These are phyloP conservation scores for Hyperopisus bebe DNA, from an alignment of 2,113 vertebrate species.

Conservation along the genomic window DNA sequence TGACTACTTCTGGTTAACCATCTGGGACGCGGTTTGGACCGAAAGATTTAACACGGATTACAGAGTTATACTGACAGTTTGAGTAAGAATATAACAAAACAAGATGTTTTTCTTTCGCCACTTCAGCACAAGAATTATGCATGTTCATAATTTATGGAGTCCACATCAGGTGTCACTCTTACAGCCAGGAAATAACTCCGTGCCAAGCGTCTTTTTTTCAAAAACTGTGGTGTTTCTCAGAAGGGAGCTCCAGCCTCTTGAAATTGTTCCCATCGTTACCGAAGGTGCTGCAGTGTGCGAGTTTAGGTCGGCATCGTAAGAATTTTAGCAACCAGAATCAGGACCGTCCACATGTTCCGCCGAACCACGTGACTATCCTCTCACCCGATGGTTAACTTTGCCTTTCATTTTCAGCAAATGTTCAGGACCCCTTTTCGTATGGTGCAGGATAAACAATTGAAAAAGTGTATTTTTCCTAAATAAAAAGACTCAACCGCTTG, in stretches of 20 bases:
- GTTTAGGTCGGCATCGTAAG: not conserved
- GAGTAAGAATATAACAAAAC: conserved; percentile 72
- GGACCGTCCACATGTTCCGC: not conserved
- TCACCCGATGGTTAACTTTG: conserved; percentile 42
- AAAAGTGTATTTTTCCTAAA: conserved; percentile 52
- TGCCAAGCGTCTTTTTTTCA: conserved; percentile 50
- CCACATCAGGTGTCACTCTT: conserved; percentile 70
- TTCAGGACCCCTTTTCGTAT: conserved; percentile 47
- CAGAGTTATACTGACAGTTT: conserved; percentile 76
- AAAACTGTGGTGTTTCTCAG: not conserved
- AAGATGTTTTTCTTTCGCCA: conserved; percentile 65
- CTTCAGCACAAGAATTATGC: conserved; percentile 83
- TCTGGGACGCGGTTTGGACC: conserved; percentile 75
- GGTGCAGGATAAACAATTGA: conserved; percentile 49
- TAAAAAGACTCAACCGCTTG: conserved; percentile 82
- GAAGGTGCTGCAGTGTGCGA: not conserved
- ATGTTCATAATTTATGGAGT: conserved; percentile 72
- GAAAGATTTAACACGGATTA: conserved; percentile 79
- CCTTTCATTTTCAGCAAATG: conserved; percentile 66
- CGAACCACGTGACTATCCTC: not conserved
- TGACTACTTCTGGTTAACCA: conserved; percentile 74
- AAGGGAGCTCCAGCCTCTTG: not conserved
- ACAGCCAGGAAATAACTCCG: conserved; percentile 63
- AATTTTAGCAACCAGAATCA: not conserved
- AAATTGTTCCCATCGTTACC: not conserved